Base-by-base conservation (phyloP, 2,797 vertebrate genomes). In the Malacoctenus gilli region DNA sequence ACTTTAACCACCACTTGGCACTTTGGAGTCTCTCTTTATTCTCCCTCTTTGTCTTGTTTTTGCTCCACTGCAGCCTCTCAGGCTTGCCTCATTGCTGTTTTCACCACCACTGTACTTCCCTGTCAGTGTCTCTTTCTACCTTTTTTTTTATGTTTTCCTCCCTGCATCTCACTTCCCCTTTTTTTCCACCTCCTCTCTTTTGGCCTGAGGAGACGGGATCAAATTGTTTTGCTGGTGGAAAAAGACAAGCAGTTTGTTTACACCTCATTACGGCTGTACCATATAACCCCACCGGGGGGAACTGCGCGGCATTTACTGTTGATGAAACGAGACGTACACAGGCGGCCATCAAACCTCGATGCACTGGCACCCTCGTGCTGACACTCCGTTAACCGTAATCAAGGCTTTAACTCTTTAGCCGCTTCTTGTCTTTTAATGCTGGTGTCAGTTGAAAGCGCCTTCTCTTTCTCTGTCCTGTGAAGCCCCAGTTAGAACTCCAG, bases 401-500 rank as follows among this genome's bases (percentile, higher is more conserved):
- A 38, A 3, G 3, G 31, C 39, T 51, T n/a, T n/a, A n/a, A n/a
- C n/a, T n/a, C n/a, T n/a, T n/a, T n/a, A n/a, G n/a, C n/a, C n/a
- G n/a, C n/a, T n/a, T n/a, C n/a, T n/a, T n/a, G n/a, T n/a, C n/a
- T n/a, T n/a, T n/a, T n/a, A n/a, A n/a, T n/a, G n/a, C n/a, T n/a
- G n/a, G n/a, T n/a, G n/a, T n/a, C n/a, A n/a, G n/a, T n/a, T n/a
- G n/a, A n/a, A n/a, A n/a, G n/a, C n/a, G n/a, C n/a, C 51, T 4
- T 23, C 8, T 23, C 9, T 28, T 28, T 28, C 1, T 65, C 47
- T 48, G 41, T 71, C 41, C 49, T 41, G 15, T 34, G 54, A 55
- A 49, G 39, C 57, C 68, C 48, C 52, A 52, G 76, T 40, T 77
- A 77, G 82, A 84, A 86, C 77, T 85, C 71, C 66, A 70, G 51